Evolutionary conservation across 92 coral and sea anemone genomes (phyloP).

Genomic region (Zoanthus sociatus): DNA sequence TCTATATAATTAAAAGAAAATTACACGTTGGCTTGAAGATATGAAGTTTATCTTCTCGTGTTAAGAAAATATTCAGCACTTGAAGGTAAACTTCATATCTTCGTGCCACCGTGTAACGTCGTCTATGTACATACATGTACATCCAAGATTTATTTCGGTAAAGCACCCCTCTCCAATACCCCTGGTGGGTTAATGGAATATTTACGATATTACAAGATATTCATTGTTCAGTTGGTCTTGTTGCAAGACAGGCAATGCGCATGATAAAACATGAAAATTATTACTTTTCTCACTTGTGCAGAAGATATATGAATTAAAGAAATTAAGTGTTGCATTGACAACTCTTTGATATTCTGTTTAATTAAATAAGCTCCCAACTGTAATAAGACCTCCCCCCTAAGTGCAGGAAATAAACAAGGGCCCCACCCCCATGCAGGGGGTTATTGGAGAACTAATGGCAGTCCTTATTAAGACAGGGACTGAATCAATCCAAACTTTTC

Average conservation of each 20-base stretch:
- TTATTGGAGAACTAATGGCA: conserved; percentile 10
- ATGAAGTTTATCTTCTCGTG: conserved; percentile 11
- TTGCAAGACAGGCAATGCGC: background rate
- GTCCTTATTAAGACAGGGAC: conserved; percentile 16
- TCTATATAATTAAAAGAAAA: conserved; percentile 10
- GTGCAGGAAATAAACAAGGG: conserved; percentile 11
- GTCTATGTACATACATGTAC: conserved; percentile 20
- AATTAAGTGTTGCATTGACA: conserved; percentile 14
- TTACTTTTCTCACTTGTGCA: conserved; percentile 30
- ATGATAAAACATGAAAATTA: conserved; percentile 19
- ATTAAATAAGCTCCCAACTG: background rate
- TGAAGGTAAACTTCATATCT: conserved; percentile 10
- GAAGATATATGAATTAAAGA: conserved; percentile 19
- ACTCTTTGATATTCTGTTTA: conserved; percentile 12
- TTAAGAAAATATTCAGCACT: conserved; percentile 5
- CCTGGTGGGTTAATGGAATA: conserved; percentile 12
- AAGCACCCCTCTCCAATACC: conserved; percentile 5
- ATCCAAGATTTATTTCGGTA: conserved; percentile 22
- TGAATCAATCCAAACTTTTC: conserved; percentile 7
- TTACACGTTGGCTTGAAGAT: conserved; percentile 9
- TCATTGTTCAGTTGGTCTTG: conserved; percentile 19
- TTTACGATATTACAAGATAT: conserved; percentile 1
- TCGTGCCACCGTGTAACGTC: conserved; percentile 4
- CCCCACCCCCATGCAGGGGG: conserved; percentile 5
- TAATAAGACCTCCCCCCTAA: conserved; percentile 14